Base-by-base conservation (phyloP, 2,888 invertebrate species). In the Cynaeus angustus region DNA sequence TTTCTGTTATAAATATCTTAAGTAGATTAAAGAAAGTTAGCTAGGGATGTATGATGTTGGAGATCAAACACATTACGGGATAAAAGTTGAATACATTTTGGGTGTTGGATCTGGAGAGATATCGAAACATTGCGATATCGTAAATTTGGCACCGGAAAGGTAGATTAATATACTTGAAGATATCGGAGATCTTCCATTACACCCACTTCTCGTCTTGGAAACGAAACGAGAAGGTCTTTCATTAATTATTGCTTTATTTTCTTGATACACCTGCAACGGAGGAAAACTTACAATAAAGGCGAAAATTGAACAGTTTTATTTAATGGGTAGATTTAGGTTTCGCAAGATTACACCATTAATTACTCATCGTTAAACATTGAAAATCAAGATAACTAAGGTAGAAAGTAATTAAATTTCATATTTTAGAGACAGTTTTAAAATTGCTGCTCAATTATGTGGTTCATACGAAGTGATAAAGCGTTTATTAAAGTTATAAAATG, bases 111-210 rank as follows among this genome's bases (percentile, higher is more conserved):
- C 33, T 33, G 7, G 7, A n/a, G 33, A 6, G 33, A 6, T 33
- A 33, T 33, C 33, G 33, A 33, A 33, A 33, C 1, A 33, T 33
- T 33, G n/a, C 33, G 7, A 33, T 33, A 33, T n/a, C 33, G 9
- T n/a, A 33, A 33, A 33, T 33, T 33, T 33, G n/a, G 33, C 33
- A 10, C n/a, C 9, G 43, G n/a, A 43, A 43, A 43, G 43, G 43
- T 43, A 16, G 28, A 48, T 48, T 48, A 48, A 48, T 48, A 26
- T 43, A 26, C 48, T 21, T 26, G 26, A 48, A 52, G 33, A 33
- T 52, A 13, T 52, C 52, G 30, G 30, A 52, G 52, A 30, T 30
- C 13, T 10, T 7, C 28, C 30, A 12, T 52, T 52, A 30, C 52
- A 52, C 12, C 30, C 30, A 30, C 52, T 33, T n/a, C 33, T 33